These are phyloP conservation scores for Sceliomorpha sp. DNA, from an alignment of 2,888 invertebrate genomes.

Conservation along the genomic window DNA sequence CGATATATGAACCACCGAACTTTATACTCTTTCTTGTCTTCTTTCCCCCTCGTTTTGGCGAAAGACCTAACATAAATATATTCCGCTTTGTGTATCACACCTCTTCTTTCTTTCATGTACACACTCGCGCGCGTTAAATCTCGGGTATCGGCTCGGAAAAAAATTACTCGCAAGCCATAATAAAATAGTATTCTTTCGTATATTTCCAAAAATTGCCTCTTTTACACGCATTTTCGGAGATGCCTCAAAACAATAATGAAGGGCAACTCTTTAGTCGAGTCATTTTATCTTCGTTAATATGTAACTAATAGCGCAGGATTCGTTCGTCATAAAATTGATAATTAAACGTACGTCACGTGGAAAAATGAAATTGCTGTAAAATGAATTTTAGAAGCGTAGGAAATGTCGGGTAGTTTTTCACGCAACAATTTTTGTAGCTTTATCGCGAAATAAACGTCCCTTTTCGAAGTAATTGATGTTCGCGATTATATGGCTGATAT, in stretches of 20 bases:
- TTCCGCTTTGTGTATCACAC: conserved; percentile 29
- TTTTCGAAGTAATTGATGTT: conserved; percentile 40
- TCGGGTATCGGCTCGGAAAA: conserved; percentile 7
- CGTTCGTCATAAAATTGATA: too few species aligned
- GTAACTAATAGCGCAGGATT: too few species aligned
- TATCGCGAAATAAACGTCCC: not conserved
- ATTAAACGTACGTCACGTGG: too few species aligned
- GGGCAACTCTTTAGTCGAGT: too few species aligned
- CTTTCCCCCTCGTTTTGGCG: conserved; percentile 19
- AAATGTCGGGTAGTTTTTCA: conserved; percentile 15
- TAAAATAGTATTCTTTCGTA: too few species aligned
- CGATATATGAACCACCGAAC: conserved; percentile 76
- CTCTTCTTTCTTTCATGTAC: conserved; percentile 26
- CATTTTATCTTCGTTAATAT: too few species aligned
- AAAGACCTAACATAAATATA: conserved; percentile 41
- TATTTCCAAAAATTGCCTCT: too few species aligned
- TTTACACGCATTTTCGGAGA: too few species aligned
- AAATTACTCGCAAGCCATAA: too few species aligned
- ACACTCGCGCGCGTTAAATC: conserved; percentile 15
- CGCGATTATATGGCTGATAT: conserved; percentile 46
- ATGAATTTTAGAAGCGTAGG: too few species aligned
- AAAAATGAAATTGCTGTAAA: too few species aligned
- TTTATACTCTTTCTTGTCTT: conserved; percentile 63
- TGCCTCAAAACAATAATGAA: too few species aligned
- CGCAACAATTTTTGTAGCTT: conserved; percentile 4